Conservation (phyloP, 2,113 vertebrate species). For the Ovis canadensis region DNA sequence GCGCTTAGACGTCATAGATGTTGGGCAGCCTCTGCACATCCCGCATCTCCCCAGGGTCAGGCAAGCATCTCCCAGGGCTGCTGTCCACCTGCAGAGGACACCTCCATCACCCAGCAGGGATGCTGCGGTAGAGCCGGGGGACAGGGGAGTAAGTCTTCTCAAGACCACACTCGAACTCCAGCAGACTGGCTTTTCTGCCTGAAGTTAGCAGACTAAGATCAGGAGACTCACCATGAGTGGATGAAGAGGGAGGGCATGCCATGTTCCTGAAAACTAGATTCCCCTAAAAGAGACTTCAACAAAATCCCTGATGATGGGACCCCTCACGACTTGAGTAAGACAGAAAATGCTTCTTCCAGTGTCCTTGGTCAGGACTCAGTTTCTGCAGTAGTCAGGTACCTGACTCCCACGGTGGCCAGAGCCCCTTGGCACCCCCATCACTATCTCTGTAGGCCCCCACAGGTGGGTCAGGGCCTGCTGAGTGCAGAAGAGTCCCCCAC, state of each 20-base stretch:
- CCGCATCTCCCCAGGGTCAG: rapidly evolving
- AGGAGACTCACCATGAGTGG: rapidly evolving
- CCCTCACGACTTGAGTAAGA: rapidly evolving
- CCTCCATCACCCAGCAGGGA: background rate
- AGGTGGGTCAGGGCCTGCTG: background rate
- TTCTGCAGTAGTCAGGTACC: background rate
- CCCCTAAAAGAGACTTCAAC: rapidly evolving
- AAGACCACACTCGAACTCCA: background rate
- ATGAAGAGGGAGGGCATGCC: rapidly evolving
- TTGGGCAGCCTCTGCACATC: background rate
- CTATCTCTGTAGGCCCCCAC: rapidly evolving
- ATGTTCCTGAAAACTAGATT: rapidly evolving
- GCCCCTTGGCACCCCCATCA: background rate
- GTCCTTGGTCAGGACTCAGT: background rate
- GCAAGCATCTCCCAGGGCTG: background rate
- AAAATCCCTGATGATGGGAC: background rate
- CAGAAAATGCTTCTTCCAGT: rapidly evolving
- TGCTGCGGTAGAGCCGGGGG: rapidly evolving
- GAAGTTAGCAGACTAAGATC: slow-evolving; percentile 42
- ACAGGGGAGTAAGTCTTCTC: background rate
- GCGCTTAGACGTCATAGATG: background rate
- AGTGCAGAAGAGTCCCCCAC: background rate
- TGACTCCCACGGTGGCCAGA: background rate
- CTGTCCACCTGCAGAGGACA: rapidly evolving
- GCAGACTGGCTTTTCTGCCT: slow-evolving; percentile 22